These are phyloP conservation scores for Hirudo medicinalis DNA, from an alignment of 1,140 invertebrate genomes.

Conservation along the genomic window DNA sequence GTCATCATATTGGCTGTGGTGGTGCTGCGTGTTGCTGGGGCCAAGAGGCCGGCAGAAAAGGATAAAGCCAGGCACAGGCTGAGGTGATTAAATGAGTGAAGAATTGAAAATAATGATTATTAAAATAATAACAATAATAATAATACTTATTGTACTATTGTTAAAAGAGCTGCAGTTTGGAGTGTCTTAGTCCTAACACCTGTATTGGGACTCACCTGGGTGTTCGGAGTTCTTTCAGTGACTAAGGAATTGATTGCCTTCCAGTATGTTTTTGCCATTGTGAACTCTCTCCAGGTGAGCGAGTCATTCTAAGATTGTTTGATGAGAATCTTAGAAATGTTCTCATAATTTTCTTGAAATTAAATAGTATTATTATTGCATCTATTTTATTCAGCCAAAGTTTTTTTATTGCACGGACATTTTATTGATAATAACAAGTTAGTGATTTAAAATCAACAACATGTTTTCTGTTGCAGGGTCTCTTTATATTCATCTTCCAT, in stretches of 20 bases:
- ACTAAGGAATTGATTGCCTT: conserved; percentile 18
- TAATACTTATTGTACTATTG: not conserved
- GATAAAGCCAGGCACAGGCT: conserved; percentile 8
- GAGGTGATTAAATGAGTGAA: not conserved
- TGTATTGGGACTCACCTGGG: conserved; percentile 22
- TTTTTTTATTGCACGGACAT: not conserved
- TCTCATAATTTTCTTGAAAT: conserved; percentile 6
- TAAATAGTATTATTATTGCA: not conserved
- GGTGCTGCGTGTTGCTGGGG: not conserved
- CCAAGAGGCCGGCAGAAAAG: conserved; percentile 15
- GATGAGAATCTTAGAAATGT: not conserved
- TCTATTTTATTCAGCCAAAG: not conserved
- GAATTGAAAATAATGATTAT: not conserved
- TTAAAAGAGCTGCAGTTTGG: conserved; percentile 19
- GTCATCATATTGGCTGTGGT: conserved; percentile 19
- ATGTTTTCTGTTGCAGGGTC: conserved; percentile 14
- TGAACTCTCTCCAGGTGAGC: conserved; percentile 22
- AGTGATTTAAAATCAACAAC: not conserved
- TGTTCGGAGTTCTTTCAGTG: conserved; percentile 23
- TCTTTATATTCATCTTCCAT: conserved; percentile 23
- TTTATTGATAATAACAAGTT: not conserved
- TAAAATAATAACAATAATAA: not conserved
- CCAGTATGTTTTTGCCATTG: conserved; percentile 22
- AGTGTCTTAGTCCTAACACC: conserved; percentile 18
- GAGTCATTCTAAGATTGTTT: no score